These are phyloP conservation scores for Heterotis niloticus DNA, from an alignment of 2,113 vertebrate species.

Conservation along the genomic window DNA sequence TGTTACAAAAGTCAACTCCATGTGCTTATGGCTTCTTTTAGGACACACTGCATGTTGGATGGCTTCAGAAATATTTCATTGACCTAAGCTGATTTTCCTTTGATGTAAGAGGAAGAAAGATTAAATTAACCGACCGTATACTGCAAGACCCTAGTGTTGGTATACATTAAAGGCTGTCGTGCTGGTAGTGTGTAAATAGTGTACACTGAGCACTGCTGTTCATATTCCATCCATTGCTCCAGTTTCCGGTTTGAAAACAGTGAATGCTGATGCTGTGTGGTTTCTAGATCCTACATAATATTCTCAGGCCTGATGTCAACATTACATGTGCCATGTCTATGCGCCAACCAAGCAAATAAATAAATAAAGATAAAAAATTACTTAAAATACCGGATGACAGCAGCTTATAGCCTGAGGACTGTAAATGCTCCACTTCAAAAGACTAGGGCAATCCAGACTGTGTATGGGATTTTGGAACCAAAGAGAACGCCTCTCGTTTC, in stretches of 20 bases:
- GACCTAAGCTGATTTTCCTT: neutral
- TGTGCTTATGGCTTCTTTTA: slow-evolving; percentile 41
- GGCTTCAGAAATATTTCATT: neutral
- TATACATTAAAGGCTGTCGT: neutral
- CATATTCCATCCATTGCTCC: neutral
- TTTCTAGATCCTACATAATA: neutral
- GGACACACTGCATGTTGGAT: slow-evolving; percentile 20
- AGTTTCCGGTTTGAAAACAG: neutral
- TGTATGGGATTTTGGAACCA: neutral
- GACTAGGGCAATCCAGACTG: neutral
- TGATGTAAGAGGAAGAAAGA: neutral
- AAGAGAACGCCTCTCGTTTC: neutral
- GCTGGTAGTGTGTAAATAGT: neutral
- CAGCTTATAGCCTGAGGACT: neutral
- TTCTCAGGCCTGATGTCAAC: neutral
- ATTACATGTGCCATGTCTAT: no score
- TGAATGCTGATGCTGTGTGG: neutral
- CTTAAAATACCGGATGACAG: neutral
- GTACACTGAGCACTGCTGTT: neutral
- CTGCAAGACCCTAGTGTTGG: neutral
- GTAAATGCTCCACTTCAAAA: neutral
- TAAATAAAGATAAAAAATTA: neutral
- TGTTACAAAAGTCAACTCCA: no score
- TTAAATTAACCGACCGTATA: neutral
- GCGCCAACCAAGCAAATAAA: no score